Evolutionary conservation across 2,888 invertebrate species (phyloP).

Genomic region (Tenthredo amoena): DNA sequence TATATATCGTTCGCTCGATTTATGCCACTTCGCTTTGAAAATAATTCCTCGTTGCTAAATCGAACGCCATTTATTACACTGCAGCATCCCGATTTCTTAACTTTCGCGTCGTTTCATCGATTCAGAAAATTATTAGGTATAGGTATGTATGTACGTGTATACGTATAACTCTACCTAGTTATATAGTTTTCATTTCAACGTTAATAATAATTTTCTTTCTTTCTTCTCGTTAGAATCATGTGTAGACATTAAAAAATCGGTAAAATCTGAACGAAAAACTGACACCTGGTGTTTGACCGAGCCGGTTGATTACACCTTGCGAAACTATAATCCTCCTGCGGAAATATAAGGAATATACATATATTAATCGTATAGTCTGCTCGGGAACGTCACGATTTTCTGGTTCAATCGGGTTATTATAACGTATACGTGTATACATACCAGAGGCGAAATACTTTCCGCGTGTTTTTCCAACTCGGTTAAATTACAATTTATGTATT

Average conservation of each 20-base stretch:
- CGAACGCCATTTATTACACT: neutral
- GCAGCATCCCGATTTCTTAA: neutral
- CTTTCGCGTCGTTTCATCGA: neutral
- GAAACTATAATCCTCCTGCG: neutral
- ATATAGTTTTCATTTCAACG: too few relatives aligned
- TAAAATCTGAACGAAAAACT: neutral
- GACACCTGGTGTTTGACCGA: neutral
- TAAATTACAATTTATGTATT: neutral
- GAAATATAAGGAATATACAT: neutral
- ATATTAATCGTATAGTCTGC: neutral
- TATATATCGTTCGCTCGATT: conserved; percentile 21
- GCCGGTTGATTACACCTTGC: neutral
- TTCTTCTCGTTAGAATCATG: neutral
- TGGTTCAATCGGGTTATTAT: neutral
- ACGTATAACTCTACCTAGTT: too few relatives aligned
- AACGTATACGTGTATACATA: neutral
- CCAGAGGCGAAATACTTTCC: neutral
- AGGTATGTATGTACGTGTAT: too few relatives aligned
- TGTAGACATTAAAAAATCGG: neutral
- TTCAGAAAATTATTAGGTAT: neutral
- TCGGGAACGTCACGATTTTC: conserved; percentile 20
- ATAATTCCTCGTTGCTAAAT: conserved; percentile 1
- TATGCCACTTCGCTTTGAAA: conserved; percentile 16
- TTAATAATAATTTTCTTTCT: neutral
- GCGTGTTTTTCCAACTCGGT: neutral